Base-by-base conservation (phyloP, 2,888 invertebrate genomes). In the Autographa gamma region DNA sequence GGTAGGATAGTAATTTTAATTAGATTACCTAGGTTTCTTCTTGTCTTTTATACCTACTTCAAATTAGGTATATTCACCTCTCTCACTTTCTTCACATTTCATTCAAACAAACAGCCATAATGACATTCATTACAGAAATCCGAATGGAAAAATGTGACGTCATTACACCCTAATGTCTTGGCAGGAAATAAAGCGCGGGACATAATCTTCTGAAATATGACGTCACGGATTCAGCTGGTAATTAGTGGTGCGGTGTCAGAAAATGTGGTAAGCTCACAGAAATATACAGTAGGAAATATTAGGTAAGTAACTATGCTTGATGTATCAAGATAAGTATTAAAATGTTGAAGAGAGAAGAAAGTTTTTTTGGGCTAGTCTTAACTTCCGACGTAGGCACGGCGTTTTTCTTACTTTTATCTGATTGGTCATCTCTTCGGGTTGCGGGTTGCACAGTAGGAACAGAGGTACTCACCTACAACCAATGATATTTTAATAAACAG, bases 151-250 rank as follows among this genome's bases (percentile, higher is more conserved):
- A 69, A 69, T 54, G 8, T 14, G n/a, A 48, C 14, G 19, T 58
- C 63, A 68, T 77, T 71, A 63, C 18, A 54, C 16, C 43, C 52
- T 52, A 60, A 70, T 73, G 76, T 61, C 76, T 66, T 71, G 69
- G 54, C 68, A 77, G 86, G 84, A 86, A 86, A 86, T 86, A 77
- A 85, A 81, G 80, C 76, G 80, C 62, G 63, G 60, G 19, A 68
- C 77, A 75, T 83, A 73, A 82, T 79, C 74, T 80, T 67, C 58
- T 73, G 65, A 69, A 79, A 77, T 82, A 81, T 85, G 77, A 79
- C 81, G 71, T 71, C 71, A 41, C 54, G 63, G 52, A 66, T 69
- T 63, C 65, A 64, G 76, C 75, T 80, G 83, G 74, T 69, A 79
- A 85, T 87, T 76, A 79, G 82, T 43, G n/a, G n/a, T 31, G 25